phyloP scores from a whole-genome alignment of 1,140 invertebrate species.

The Dendroctonus valens region DNA sequence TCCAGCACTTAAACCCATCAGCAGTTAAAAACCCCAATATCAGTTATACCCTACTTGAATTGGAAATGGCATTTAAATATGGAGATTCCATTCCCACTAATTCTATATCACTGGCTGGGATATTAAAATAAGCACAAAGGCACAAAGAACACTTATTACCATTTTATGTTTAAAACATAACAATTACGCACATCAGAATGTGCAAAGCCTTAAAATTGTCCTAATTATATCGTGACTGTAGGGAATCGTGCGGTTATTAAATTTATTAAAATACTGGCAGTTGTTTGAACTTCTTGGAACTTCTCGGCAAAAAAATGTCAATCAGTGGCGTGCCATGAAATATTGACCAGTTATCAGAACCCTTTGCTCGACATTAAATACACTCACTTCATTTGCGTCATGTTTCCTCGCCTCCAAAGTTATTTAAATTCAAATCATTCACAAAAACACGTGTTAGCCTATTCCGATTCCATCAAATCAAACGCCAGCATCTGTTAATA shows the following conservation, averaged over 20 bases:
- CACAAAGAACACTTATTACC: conserved; percentile 15
- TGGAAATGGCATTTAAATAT: no score
- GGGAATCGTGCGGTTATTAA: conserved; percentile 44
- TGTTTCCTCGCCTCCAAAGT: no score
- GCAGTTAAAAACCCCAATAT: no score
- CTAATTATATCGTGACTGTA: conserved; percentile 44
- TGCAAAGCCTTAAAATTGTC: conserved; percentile 38
- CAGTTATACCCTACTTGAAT: no score
- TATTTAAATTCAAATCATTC: no score
- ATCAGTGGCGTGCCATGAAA: conserved; percentile 11
- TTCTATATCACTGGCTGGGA: conserved; percentile 4
- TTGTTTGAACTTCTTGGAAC: conserved; percentile 39
- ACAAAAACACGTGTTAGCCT: background rate
- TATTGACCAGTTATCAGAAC: background rate
- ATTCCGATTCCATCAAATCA: no score
- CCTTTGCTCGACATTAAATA: conserved; percentile 1
- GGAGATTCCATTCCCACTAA: conserved; percentile 3
- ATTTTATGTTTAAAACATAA: conserved; percentile 20
- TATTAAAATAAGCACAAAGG: conserved; percentile 9
- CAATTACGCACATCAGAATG: conserved; percentile 30
- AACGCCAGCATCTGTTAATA: no score
- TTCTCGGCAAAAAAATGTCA: conserved; percentile 9
- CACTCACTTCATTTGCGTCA: background rate
- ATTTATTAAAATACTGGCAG: conserved; percentile 43
- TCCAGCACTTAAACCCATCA: no score